A percentile compares a stretch with the other conserved stretches of the same genome.
These are phyloP conservation scores for Archips xylosteana DNA, from an alignment of 2,888 invertebrate species.

Conservation along the genomic window DNA sequence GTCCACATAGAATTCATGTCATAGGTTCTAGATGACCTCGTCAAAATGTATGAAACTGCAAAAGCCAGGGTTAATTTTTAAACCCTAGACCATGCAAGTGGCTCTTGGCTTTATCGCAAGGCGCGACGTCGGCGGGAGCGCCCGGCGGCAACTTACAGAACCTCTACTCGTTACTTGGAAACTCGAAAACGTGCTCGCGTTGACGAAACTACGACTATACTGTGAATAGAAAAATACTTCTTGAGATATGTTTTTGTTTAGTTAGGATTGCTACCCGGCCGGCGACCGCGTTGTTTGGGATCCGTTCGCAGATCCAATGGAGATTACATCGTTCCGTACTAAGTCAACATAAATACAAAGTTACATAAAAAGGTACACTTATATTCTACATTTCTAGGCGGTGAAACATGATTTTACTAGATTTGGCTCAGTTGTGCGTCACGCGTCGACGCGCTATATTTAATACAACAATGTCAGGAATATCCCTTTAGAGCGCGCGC, in stretches of 20 bases:
- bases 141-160: too few species aligned
- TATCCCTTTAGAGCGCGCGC: too few species aligned
- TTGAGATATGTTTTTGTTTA: slow-evolving; percentile 32
- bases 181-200: slow-evolving; percentile 19
- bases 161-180: slow-evolving; percentile 14
- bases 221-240: slow-evolving; percentile 36
- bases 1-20: too few species aligned
- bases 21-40: too few species aligned
- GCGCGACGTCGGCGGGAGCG: too few species aligned
- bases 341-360: neutral
- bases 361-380: slow-evolving; percentile 15
- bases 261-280: neutral
- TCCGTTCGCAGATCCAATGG: slow-evolving; percentile 20
- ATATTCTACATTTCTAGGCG: slow-evolving; percentile 9
- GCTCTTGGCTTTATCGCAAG: too few species aligned
- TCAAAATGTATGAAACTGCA: too few species aligned
- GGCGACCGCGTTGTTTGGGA: neutral
- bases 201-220: slow-evolving; percentile 24
- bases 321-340: slow-evolving; percentile 11
- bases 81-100: too few species aligned
- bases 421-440: slow-evolving; percentile 14
- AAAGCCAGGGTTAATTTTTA: too few species aligned
- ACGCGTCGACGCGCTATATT: neutral
- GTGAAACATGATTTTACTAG: slow-evolving; percentile 12
- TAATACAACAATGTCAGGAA: neutral